Evolutionary conservation across 1,140 invertebrate species (phyloP), one percentile per base, ranked within the genome.

Genomic region (Propsilocerus akamusi): DNA sequence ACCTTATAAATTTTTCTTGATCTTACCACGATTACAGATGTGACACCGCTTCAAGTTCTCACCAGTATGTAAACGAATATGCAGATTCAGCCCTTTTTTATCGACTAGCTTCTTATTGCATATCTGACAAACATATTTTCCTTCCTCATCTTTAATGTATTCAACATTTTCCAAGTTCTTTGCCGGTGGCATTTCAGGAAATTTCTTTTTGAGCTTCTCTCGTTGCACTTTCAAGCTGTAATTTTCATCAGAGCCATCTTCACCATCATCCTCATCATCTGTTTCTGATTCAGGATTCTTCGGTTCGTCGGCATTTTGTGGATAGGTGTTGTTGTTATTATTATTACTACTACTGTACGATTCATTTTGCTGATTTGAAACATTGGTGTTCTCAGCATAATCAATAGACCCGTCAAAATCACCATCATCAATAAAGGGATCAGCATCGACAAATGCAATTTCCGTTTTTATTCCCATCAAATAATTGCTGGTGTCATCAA

Each of bases 91-190:
- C 4, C 30, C 34, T 41, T 24, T 28, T 23, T 26, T 34, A 26
- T 50, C 32, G 5, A 26, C 49, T 14, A 50, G n/a, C 7, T 32
- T 30, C 24, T 50, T 50, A 22, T 41, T 46, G 32, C 49, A 50
- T n/a, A 41, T 41, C 17, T 26, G 23, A 26, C 49, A 50, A 7
- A 25, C 12, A 25, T 22, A 50, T 46, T 34, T 23, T 7, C 49
- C 49, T 12, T 28, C 26, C 8, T 26, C 26, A 22, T 49, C 47
- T 26, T 49, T 26, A 4, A 49, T 25, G 6, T 49, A 25, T 8
- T 49, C 47, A 1, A 26, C 26, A 25, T 5, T 47, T 11, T 25
- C 46, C n/a, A 12, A 17, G 14, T 14, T 46, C 11, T 47, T 47
- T 12, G 25, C 12, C 8, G 22, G 24, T n/a, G 24, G 14, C 46